Evolutionary conservation across 1,140 invertebrate species (phyloP).

Genomic region (Drosophila seguyi): DNA sequence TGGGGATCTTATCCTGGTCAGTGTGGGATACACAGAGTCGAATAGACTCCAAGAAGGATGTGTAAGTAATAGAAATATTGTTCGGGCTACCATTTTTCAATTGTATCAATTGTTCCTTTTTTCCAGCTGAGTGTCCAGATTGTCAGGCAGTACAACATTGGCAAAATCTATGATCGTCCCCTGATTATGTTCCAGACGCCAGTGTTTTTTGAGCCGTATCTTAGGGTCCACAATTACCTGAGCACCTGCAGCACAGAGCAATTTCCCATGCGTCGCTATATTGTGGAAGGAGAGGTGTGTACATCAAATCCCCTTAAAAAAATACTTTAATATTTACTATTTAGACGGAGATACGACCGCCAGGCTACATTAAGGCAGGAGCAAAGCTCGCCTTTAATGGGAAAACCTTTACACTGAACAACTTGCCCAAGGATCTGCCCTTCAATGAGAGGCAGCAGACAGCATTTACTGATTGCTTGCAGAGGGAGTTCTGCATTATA

Average conservation of each 20-base stretch:
- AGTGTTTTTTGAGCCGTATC: constrained; percentile 90
- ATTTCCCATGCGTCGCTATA: constrained; percentile 89
- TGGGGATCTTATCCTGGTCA: constrained; percentile 88
- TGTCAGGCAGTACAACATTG: constrained; percentile 77
- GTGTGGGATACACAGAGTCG: constrained; percentile 87
- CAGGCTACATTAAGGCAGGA: constrained; percentile 34
- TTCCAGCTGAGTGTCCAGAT: constrained; percentile 86
- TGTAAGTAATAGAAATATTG: constrained; percentile 77
- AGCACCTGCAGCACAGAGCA: constrained; percentile 86
- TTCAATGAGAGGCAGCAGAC: constrained; percentile 86
- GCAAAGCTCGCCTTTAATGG: constrained; percentile 28
- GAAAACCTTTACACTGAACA: constrained; percentile 15
- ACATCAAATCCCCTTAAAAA: background rate
- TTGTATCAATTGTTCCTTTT: constrained; percentile 11
- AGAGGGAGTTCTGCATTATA: constrained; percentile 89
- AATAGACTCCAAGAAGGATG: constrained; percentile 85
- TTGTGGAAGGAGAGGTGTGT: constrained; percentile 86
- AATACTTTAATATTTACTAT: background rate
- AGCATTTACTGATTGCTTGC: constrained; percentile 88
- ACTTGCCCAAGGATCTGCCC: constrained; percentile 7
- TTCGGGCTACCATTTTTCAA: background rate
- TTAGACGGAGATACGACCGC: constrained; percentile 33
- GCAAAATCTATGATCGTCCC: constrained; percentile 79
- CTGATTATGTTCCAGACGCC: constrained; percentile 89
- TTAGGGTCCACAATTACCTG: constrained; percentile 88